Base-by-base conservation (phyloP, 2,797 vertebrate species). In the Hyperoplus immaculatus region DNA sequence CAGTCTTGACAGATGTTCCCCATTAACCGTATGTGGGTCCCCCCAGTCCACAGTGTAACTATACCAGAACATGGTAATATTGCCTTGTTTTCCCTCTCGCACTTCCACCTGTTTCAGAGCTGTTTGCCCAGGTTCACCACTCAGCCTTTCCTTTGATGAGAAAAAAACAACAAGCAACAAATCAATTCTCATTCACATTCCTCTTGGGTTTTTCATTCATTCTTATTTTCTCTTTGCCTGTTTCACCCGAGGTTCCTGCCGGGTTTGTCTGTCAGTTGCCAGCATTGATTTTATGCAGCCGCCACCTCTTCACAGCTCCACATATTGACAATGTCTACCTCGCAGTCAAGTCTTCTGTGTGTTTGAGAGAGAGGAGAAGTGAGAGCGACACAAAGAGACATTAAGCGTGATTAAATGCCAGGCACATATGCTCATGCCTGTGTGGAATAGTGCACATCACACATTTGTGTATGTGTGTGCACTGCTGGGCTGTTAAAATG, bases 101-200 rank as follows among this genome's bases (percentile, higher is more conserved):
- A 43, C 42, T 72, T 77, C 47, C 62, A 60, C 46, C 69, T 29
- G 29, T 36, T 66, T 58, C 53, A 53, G 54, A 63, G 9, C n/a
- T 57, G 43, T 29, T 62, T 42, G 47, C 69, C 38, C 63, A 38
- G 51, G 49, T 72, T 59, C 42, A 8, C 21, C 68, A 46, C 47
- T 60, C 42, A 7, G 38, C n/a, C 9, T 70, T 65, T 76, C 47
- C 21, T 54, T 43, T 10, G 8, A 69, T 56, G n/a, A 61, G 12
- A n/a, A 58, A 59, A 67, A 79, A 69, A 7, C 21, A 8, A 8
- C 7, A 8, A 62, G 45, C 29, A 71, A 58, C 36, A 74, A 80
- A 86, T 88, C 76, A 79, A 78, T 85, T 54, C 14, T 4, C 59
- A 75, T 72, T 70, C 77, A 86, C 58, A 53, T 82, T 70, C 79